A percentile compares a stretch with the other conserved stretches of the same genome.
Evolutionary conservation across 1,140 invertebrate species (phyloP).

Genomic region (Acromyrmex charruanus): DNA sequence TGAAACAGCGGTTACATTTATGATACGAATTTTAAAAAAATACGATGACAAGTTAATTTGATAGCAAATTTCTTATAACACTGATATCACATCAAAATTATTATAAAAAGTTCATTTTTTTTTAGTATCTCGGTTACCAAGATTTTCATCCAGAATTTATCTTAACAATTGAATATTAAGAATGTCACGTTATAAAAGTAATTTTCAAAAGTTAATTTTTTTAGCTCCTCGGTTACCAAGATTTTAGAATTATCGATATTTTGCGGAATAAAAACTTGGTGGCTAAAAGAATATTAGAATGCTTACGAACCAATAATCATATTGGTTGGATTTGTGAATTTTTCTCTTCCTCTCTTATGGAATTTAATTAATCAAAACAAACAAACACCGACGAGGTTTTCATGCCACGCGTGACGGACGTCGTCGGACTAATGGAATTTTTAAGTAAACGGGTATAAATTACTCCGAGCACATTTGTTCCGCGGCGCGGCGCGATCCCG

Average conservation of each 20-base stretch:
- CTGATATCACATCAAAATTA: background rate
- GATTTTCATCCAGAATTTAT: background rate
- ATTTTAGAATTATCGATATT: background rate
- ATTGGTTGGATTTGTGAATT: background rate
- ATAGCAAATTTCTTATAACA: background rate
- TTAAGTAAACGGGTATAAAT: slow-evolving; percentile 70
- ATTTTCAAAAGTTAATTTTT: background rate
- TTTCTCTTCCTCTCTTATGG: background rate
- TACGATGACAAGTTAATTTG: background rate
- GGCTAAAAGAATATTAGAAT: background rate
- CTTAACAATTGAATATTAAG: too few species aligned
- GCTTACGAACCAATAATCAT: slow-evolving; percentile 34
- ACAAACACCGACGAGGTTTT: slow-evolving; percentile 50
- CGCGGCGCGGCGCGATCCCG: slow-evolving; percentile 16
- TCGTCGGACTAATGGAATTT: slow-evolving; percentile 71
- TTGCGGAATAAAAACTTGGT: background rate
- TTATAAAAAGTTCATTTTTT: background rate
- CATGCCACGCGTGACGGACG: slow-evolving; percentile 15
- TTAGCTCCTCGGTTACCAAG: too few species aligned
- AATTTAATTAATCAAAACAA: slow-evolving; percentile 75
- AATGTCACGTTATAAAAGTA: background rate
- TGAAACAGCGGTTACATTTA: background rate
- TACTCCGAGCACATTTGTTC: slow-evolving; percentile 60
- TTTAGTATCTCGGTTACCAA: background rate
- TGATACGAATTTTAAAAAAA: background rate